Evolutionary conservation across 2,113 vertebrate genomes (phyloP), one percentile per base, ranked within the genome.

Genomic region (Brachypteracias leptosomus): DNA sequence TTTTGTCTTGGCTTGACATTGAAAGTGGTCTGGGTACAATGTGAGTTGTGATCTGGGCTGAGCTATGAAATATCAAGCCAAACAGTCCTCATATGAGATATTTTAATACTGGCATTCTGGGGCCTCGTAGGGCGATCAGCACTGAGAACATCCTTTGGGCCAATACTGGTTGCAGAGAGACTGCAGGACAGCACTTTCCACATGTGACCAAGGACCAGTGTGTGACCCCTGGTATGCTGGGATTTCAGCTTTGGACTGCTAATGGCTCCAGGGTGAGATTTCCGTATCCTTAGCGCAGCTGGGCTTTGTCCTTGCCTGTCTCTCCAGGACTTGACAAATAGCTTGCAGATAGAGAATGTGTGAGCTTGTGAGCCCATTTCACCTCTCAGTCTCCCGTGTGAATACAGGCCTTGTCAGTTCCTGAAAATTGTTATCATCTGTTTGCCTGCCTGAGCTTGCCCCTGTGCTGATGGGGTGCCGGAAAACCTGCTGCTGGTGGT

Each of bases 231-330:
- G 26, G 31, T 55, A 25, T 1, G 1, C 12, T 75, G 52, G 18
- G n/a, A 18, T 90, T 61, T 67, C n/a, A 31, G 19, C 38, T 89
- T 94, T 13, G 17, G 83, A 25, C 75, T 90, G 31, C 65, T 88
- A 67, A 49, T 59, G 61, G 40, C 57, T 95, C 15, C 52, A 78
- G 76, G 76, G 21, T 88, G 65, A 74, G 54, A 22, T 35, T 94
- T 77, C 79, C 29, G 13, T 65, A 33, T 78, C 52, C 52, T 36
- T 67, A 81, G 52, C 47, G 71, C 92, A 88, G 73, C 65, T 92
- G 90, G 85, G 65, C n/a, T 93, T 96, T 96, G 87, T 87, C 81
- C 71, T 90, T 88, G 47, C 49, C 28, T 90, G 65, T 54, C 57
- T 57, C 24, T 83, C 25, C 38, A 83, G 49, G 68, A 72, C 65